Base-by-base conservation (phyloP, 1,140 invertebrate species). In the Orchesella cincta region DNA sequence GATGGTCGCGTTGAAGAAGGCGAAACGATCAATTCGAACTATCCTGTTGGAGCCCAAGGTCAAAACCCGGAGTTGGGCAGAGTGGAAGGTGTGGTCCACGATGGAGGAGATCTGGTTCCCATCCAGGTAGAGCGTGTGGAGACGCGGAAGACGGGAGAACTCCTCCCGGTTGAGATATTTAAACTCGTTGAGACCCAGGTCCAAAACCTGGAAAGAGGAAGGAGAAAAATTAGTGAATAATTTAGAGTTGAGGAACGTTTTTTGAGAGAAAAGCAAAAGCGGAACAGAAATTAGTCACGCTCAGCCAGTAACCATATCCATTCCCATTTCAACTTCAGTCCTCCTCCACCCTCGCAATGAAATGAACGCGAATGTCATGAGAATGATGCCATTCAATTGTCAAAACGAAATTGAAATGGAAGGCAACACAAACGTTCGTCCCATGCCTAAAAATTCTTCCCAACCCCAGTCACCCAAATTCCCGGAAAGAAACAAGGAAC, bases 181-280 rank as follows among this genome's bases (percentile, higher is more conserved):
- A 81, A 94, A 91, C 79, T 89, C 85, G 86, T 94, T 94, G 82
- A 92, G 87, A 52, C 92, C 91, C 80, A 94, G 86, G 85, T 93
- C 92, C 75, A 94, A 85, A 81, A 90, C 88, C 79, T 88, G 88
- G 75, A 81, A 73, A 34, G 72, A 28, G 39, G n/a, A 18, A 76
- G 52, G 67, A 8, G 39, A 46, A 46, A 46, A 5, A 46, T 8
- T 18, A 46, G 5, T 8, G 18, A 46, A 46, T 46, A 46, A 8
- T 46, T 8, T 46, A 46, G 5, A 46, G 39, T 8, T 8, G 39
- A 46, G 5, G 39, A n/a, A n/a, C n/a, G 18, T 46, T 46, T 46
- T 46, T 18, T 18, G 39, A 46, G 39, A 46, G 20, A 46, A 46
- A 46, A 46, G n/a, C n/a, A n/a, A n/a, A n/a, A n/a, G n/a, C n/a